A percentile compares a stretch with the other conserved stretches of the same genome.
Evolutionary conservation across 2,113 vertebrate species (phyloP).

Genomic region (Rafetus swinhoei): DNA sequence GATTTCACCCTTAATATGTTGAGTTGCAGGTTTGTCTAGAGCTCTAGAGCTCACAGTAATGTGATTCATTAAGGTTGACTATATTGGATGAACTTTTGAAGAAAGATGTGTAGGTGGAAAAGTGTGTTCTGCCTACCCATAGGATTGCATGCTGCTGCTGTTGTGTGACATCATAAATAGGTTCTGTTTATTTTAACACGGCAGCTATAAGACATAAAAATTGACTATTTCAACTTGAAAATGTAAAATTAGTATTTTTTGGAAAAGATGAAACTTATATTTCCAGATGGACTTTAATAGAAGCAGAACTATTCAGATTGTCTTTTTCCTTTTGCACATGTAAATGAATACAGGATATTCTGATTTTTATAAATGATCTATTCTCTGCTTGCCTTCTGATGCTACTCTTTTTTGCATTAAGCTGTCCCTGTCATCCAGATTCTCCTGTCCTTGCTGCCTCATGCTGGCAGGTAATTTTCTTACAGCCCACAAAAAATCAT

Average conservation of each 20-base stretch:
- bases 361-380: background rate
- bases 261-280: slow-evolving; percentile 24
- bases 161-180: background rate
- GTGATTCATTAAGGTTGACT: slow-evolving; percentile 35
- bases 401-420: fast-evolving
- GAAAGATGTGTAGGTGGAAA: background rate
- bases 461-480: background rate
- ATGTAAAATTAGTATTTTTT: slow-evolving; percentile 31
- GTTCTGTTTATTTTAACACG: slow-evolving; percentile 39
- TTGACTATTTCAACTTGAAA: background rate
- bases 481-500: background rate
- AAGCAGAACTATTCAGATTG: slow-evolving; percentile 17
- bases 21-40: slow-evolving; percentile 1
- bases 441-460: background rate
- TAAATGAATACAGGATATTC: background rate
- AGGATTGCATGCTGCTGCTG: background rate
- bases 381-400: background rate
- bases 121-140: slow-evolving; percentile 39
- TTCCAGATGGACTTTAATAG: background rate
- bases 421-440: background rate
- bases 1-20: background rate
- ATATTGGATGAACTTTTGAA: slow-evolving; percentile 35
- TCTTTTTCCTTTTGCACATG: background rate
- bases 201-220: background rate
- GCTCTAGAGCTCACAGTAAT: background rate